These are phyloP conservation scores for Rhizoglyphus robini DNA, from an alignment of 1,140 invertebrate genomes.

Conservation along the genomic window DNA sequence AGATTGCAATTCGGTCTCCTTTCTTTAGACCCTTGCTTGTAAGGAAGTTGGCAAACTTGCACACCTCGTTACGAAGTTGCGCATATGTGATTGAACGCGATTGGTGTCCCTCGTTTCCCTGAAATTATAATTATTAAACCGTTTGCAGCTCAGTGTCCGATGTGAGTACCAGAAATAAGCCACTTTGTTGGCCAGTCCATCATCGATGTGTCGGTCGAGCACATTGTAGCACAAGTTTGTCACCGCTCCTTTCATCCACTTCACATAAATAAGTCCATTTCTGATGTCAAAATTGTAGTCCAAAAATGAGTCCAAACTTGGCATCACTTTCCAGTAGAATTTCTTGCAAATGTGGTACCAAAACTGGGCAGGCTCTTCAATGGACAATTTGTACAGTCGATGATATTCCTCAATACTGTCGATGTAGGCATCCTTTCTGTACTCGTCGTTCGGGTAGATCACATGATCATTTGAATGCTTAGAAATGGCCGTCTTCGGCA, in stretches of 20 bases:
- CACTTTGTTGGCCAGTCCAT: constrained; percentile 70
- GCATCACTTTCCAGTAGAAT: constrained; percentile 75
- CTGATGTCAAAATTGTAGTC: constrained; percentile 81
- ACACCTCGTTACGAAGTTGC: constrained; percentile 73
- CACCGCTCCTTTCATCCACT: constrained; percentile 83
- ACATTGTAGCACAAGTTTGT: constrained; percentile 94
- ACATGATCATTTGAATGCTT: neutral
- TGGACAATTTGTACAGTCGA: constrained; percentile 64
- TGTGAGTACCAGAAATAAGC: constrained; percentile 93
- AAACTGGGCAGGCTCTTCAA: constrained; percentile 70
- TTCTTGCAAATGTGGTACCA: constrained; percentile 75
- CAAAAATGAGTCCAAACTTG: constrained; percentile 50
- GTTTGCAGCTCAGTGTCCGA: too few relatives aligned
- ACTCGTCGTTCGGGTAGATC: constrained; percentile 20
- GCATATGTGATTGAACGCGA: constrained; percentile 73
- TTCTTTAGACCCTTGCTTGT: constrained; percentile 41
- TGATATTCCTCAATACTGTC: constrained; percentile 59
- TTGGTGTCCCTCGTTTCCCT: constrained; percentile 86
- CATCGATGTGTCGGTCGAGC: constrained; percentile 72
- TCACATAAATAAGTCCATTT: too few relatives aligned
- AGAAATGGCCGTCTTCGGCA: constrained; percentile 22
- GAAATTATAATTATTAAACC: too few relatives aligned
- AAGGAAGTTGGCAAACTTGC: constrained; percentile 84
- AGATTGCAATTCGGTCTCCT: constrained; percentile 85
- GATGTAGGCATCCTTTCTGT: constrained; percentile 44